Evolutionary conservation across 2,797 vertebrate species (phyloP).

Genomic region (Sandelia bainsii): DNA sequence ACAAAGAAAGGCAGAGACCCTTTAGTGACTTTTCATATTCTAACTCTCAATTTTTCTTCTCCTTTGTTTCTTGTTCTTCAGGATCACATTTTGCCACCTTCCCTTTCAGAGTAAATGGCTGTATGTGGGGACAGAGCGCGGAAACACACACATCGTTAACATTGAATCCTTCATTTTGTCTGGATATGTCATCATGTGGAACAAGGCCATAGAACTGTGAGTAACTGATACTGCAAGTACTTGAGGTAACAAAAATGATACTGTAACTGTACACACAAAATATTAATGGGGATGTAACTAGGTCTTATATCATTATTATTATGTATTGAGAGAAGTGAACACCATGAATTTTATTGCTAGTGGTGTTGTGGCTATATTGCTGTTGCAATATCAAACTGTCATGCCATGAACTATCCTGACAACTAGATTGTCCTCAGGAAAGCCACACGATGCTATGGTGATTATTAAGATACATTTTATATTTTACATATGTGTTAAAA

Average conservation of each 20-base stretch:
- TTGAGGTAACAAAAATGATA: neutral
- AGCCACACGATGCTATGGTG: neutral
- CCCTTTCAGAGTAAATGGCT: constrained; percentile 99
- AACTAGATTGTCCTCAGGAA: neutral
- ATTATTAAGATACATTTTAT: neutral
- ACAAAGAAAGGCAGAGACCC: neutral
- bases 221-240: constrained; percentile 49
- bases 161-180: constrained; percentile 98
- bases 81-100: constrained; percentile 98
- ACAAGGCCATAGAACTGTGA: constrained; percentile 99
- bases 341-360: neutral
- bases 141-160: constrained; percentile 98
- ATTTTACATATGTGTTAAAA: constrained; percentile 2
- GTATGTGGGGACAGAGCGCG: constrained; percentile 96
- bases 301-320: neutral
- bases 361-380: neutral
- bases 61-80: constrained; percentile 70
- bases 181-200: constrained; percentile 99
- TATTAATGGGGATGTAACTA: neutral
- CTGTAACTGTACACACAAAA: neutral
- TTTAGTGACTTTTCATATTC: neutral
- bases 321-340: neutral
- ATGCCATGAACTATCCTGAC: too few relatives aligned
- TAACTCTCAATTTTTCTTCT: constrained; percentile 21
- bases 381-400: too few relatives aligned